phyloP scores from a whole-genome alignment of 2,888 invertebrate genomes.

The Lymantria monacha region DNA sequence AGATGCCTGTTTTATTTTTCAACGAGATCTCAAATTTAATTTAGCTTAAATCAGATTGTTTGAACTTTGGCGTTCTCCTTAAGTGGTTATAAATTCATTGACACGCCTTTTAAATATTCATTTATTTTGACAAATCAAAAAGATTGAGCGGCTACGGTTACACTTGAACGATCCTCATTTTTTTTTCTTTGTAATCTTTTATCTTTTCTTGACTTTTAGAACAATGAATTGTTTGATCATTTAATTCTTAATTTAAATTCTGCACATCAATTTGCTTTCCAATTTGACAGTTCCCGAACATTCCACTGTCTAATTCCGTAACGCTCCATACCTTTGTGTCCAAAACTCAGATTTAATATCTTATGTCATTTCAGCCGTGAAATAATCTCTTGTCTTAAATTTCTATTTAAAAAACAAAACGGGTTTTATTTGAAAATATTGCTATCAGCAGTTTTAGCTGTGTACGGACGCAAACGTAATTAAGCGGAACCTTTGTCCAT shows the following conservation, averaged over 20 bases:
- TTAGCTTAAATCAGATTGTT: conserved; percentile 18
- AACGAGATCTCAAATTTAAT: conserved; percentile 16
- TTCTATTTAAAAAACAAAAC: conserved; percentile 23
- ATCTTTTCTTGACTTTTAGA: conserved; percentile 21
- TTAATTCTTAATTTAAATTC: conserved; percentile 21
- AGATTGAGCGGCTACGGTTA: conserved; percentile 10
- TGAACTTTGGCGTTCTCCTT: conserved; percentile 11
- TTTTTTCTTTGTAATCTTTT: conserved; percentile 15
- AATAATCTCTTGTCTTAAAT: conserved; percentile 15
- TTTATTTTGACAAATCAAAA: conserved; percentile 22
- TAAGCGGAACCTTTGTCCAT: conserved; percentile 41
- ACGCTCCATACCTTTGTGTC: conserved; percentile 22
- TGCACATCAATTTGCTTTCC: conserved; percentile 18
- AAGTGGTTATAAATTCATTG: conserved; percentile 28
- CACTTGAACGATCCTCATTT: conserved; percentile 2
- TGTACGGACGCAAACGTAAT: conserved; percentile 28
- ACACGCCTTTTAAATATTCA: conserved; percentile 10
- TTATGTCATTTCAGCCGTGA: conserved; percentile 14
- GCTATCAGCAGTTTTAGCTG: conserved; percentile 22
- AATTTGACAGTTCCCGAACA: conserved; percentile 21
- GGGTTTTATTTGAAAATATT: conserved; percentile 8
- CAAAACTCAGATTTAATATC: conserved; percentile 21
- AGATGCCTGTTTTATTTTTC: neutral
- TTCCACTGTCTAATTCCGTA: conserved; percentile 16
- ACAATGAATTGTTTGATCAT: conserved; percentile 20